Conservation (phyloP, 2,888 invertebrate species). For the Dryocosmus kuriphilus region DNA sequence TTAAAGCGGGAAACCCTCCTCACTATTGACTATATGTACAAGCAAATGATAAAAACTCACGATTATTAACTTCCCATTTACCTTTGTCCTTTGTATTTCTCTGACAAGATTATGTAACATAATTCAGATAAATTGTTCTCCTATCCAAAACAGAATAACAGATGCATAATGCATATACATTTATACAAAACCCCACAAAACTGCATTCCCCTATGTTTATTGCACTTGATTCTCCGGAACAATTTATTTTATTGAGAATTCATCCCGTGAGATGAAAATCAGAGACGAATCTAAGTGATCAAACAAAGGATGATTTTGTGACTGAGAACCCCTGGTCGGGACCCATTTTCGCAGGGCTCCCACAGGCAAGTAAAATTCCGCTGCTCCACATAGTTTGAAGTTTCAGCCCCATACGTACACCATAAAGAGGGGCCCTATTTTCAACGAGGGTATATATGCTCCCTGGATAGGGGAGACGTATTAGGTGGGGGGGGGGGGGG, state of each 20-base stretch:
- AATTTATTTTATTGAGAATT: slow-evolving; percentile 35
- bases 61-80: slow-evolving; percentile 6
- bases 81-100: not conserved
- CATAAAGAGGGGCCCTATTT: slow-evolving; percentile 36
- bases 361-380: slow-evolving; percentile 28
- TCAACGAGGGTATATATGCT: slow-evolving; percentile 23
- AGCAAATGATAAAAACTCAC: not conserved
- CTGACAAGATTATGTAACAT: slow-evolving; percentile 7
- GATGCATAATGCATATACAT: too few species aligned
- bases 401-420: slow-evolving; percentile 4
- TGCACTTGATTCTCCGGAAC: slow-evolving; percentile 31
- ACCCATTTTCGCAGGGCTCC: slow-evolving; percentile 27
- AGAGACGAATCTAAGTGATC: slow-evolving; percentile 19
- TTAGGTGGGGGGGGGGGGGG: not conserved
- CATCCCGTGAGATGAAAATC: slow-evolving; percentile 18
- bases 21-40: too few species aligned
- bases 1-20: not conserved
- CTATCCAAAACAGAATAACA: slow-evolving; percentile 4
- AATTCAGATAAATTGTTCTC: slow-evolving; percentile 22
- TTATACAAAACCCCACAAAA: slow-evolving; percentile 25
- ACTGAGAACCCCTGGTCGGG: slow-evolving; percentile 29
- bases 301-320: slow-evolving; percentile 23
- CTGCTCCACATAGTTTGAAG: slow-evolving; percentile 31
- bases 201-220: slow-evolving; percentile 37
- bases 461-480: not conserved